Base-by-base conservation (phyloP, 2,113 vertebrate species). In the Morphnarchus princeps region DNA sequence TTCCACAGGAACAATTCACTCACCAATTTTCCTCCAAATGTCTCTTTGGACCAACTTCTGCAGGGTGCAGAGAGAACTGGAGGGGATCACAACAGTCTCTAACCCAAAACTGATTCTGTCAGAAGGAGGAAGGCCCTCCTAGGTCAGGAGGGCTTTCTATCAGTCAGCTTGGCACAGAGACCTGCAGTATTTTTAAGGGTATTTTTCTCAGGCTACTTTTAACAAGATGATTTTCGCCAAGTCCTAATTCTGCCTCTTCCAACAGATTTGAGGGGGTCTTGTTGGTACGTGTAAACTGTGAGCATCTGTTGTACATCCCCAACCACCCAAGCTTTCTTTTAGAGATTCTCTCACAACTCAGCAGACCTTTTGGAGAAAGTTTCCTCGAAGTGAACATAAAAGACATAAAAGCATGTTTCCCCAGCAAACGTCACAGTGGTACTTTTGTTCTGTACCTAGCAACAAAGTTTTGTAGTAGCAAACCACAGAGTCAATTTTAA, bases 261-360 rank as follows among this genome's bases (percentile, higher is more conserved):
- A 58, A 42, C 17, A 67, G 47, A 74, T 71, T n/a, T 71, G 29
- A 91, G 38, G 18, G 16, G 11, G 11, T 71, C 38, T 47, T 43
- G 2, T 9, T 66, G 3, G 6, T 36, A n/a, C 1, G 2, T 5
- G 12, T 63, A 47, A 66, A 66, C 43, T 58, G 22, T 32, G 10
- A 79, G 16, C 0, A 0, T 31, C 47, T 57, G 12, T 25, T 3
- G 1, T 21, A 78, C 11, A 28, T 11, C 25, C 32, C 17, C 6
- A 81, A 13, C 14, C 31, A 80, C 13, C 24, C 70, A 61, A 82
- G 55, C 26, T 31, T 83, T 55, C 38, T 74, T 52, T 52, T 29
- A n/a, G 15, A 84, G 13, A 52, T 55, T 82, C 17, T 82, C 42
- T 55, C 26, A 71, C 8, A 36, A 36, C 21, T 38, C 55, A 87